A percentile compares a stretch with the other conserved stretches of the same genome.
Conservation (phyloP, 2,888 invertebrate genomes). For the Tortrix viridana region DNA sequence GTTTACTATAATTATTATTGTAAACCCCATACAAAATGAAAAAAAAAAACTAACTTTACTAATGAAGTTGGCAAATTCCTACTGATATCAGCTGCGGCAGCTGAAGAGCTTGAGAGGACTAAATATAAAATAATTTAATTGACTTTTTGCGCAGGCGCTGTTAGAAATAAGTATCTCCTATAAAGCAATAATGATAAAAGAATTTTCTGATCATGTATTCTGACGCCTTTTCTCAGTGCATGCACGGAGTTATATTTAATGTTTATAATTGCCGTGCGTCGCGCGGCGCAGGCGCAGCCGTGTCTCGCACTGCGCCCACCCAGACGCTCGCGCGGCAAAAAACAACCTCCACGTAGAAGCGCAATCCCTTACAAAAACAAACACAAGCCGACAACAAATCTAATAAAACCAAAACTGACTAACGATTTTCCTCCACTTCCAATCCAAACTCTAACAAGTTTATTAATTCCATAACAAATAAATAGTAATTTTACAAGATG, state of each 20-base stretch:
- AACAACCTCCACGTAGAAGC: slow-evolving; percentile 58
- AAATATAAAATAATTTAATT: too few species aligned
- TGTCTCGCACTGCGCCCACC: slow-evolving; percentile 79
- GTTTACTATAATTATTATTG: too few species aligned
- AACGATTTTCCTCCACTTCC: slow-evolving; percentile 78
- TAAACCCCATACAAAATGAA: too few species aligned
- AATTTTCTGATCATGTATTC: slow-evolving; percentile 65
- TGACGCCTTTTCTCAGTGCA: slow-evolving; percentile 65
- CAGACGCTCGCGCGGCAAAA: slow-evolving; percentile 71
- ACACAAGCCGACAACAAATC: slow-evolving; percentile 78
- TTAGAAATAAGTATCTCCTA: slow-evolving; percentile 4
- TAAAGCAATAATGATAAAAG: slow-evolving; percentile 53
- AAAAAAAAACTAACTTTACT: too few species aligned
- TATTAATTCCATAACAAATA: slow-evolving; percentile 83
- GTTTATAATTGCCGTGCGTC: slow-evolving; percentile 65
- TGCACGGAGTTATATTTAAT: slow-evolving; percentile 52
- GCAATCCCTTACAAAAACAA: slow-evolving; percentile 77
- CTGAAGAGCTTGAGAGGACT: too few species aligned
- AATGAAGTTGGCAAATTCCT: too few species aligned
- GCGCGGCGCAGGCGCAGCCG: slow-evolving; percentile 68
- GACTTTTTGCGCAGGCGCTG: not conserved
- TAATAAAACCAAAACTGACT: slow-evolving; percentile 77
- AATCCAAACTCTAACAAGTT: slow-evolving; percentile 83
- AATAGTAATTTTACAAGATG: slow-evolving; percentile 79
- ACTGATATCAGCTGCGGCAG: too few species aligned